phyloP scores from a whole-genome alignment of 2,888 invertebrate genomes.

The Rugalucina vietnamica region DNA sequence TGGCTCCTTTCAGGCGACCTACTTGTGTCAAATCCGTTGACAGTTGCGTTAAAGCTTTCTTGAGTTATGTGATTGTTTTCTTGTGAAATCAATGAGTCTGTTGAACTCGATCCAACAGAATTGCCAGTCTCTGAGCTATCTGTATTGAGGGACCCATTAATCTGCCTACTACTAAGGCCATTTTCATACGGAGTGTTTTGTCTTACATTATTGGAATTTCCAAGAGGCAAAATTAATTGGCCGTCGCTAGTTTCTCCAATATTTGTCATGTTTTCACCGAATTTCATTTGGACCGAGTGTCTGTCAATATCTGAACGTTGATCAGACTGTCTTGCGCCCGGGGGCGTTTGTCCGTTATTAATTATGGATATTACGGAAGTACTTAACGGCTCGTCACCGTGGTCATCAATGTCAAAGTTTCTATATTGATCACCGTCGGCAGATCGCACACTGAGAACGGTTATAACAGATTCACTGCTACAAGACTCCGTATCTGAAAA shows the following conservation, averaged over 20 bases:
- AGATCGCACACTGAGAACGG: slow-evolving; percentile 69
- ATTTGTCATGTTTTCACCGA: neutral
- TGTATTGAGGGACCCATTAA: neutral
- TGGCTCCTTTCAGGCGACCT: neutral
- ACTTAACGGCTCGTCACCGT: slow-evolving; percentile 3
- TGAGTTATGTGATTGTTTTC: neutral
- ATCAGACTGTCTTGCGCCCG: neutral
- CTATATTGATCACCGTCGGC: slow-evolving; percentile 53
- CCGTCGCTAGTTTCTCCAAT: neutral
- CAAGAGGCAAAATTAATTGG: neutral
- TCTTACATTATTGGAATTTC: neutral
- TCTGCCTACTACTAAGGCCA: neutral
- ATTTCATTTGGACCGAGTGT: slow-evolving; percentile 3
- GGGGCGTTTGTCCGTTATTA: neutral
- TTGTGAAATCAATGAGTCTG: slow-evolving; percentile 9
- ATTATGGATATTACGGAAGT: slow-evolving; percentile 12
- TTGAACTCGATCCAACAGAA: slow-evolving; percentile 1
- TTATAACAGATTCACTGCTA: slow-evolving; percentile 68
- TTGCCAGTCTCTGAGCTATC: neutral
- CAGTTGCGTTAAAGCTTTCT: neutral
- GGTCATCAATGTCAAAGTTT: slow-evolving; percentile 7
- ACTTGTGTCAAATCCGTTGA: neutral
- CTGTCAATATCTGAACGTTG: neutral
- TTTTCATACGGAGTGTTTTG: neutral
- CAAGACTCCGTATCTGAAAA: slow-evolving; percentile 69